These are phyloP conservation scores for human DNA, from an alignment of 2,113 vertebrate species.

Conservation along the genomic window DNA sequence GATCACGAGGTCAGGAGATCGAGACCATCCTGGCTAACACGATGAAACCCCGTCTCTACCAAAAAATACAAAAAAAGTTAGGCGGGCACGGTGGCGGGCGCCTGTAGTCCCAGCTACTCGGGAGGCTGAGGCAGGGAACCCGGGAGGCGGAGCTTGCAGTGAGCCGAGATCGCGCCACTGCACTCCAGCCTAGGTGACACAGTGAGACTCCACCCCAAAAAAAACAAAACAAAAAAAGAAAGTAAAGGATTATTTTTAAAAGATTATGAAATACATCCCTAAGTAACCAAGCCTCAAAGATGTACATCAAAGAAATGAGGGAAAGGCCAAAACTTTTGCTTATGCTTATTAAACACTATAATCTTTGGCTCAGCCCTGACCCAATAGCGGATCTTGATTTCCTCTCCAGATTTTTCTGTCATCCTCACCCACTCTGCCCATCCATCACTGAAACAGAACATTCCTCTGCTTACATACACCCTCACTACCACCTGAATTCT, in stretches of 20 bases:
- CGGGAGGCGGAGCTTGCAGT: too few relatives aligned
- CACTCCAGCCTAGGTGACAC: too few relatives aligned
- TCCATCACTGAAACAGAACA: not conserved
- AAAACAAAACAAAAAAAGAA: too few relatives aligned
- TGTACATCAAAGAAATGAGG: not conserved
- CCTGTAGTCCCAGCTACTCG: too few relatives aligned
- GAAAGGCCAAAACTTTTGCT: not conserved
- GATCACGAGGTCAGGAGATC: too few relatives aligned
- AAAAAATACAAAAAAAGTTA: too few relatives aligned
- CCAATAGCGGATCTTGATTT: not conserved
- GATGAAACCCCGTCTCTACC: too few relatives aligned
- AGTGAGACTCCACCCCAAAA: too few relatives aligned
- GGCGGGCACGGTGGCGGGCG: too few relatives aligned
- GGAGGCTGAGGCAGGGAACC: too few relatives aligned
- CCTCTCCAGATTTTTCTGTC: not conserved
- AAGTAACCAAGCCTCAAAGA: not conserved
- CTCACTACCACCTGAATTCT: not conserved
- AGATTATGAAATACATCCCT: not conserved
- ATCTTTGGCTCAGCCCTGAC: not conserved
- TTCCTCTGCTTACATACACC: not conserved
- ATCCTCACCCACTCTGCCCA: not conserved
- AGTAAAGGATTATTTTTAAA: not conserved
- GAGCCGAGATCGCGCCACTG: too few relatives aligned
- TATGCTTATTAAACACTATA: not conserved
- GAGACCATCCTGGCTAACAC: too few relatives aligned